These are phyloP conservation scores for Dendroctonus valens DNA, from an alignment of 1,140 invertebrate species.

Conservation along the genomic window DNA sequence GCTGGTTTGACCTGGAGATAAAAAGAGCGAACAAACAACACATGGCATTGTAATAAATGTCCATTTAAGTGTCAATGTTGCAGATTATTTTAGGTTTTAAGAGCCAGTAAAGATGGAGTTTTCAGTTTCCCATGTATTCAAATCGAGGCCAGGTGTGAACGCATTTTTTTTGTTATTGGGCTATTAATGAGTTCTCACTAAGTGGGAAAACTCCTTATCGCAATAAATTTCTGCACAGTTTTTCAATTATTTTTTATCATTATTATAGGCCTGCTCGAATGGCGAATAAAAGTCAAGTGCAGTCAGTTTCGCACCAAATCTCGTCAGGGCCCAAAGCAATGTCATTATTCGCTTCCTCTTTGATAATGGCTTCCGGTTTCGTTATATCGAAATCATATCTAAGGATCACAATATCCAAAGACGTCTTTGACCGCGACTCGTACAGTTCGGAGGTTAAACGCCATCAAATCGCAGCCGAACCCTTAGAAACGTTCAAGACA, in stretches of 20 bases:
- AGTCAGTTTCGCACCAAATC: slow-evolving; percentile 26
- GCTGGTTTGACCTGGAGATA: no score
- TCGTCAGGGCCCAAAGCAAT: slow-evolving; percentile 23
- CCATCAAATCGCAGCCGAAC: slow-evolving; percentile 9
- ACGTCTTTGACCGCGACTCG: slow-evolving; percentile 36
- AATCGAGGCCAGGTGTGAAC: no score
- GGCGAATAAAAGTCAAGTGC: slow-evolving; percentile 26
- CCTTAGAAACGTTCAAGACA: slow-evolving; percentile 19
- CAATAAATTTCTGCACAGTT: no score
- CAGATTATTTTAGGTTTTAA: no score
- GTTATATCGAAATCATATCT: slow-evolving; percentile 45
- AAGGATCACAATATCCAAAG: slow-evolving; percentile 40
- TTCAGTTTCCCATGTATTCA: no score
- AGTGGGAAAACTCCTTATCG: no score
- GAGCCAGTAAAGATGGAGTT: no score
- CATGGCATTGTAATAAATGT: no score
- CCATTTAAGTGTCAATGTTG: no score
- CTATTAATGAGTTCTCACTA: no score
- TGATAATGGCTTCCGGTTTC: slow-evolving; percentile 44
- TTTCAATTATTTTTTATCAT: slow-evolving; percentile 26
- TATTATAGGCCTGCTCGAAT: slow-evolving; percentile 8
- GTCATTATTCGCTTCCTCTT: slow-evolving; percentile 38
- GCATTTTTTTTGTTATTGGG: no score
- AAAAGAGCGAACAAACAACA: no score
- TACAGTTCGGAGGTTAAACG: slow-evolving; percentile 30